Evolutionary conservation across 1,140 invertebrate genomes (phyloP), one percentile per base, ranked within the genome.

Genomic region (Dinoponera quadriceps): DNA sequence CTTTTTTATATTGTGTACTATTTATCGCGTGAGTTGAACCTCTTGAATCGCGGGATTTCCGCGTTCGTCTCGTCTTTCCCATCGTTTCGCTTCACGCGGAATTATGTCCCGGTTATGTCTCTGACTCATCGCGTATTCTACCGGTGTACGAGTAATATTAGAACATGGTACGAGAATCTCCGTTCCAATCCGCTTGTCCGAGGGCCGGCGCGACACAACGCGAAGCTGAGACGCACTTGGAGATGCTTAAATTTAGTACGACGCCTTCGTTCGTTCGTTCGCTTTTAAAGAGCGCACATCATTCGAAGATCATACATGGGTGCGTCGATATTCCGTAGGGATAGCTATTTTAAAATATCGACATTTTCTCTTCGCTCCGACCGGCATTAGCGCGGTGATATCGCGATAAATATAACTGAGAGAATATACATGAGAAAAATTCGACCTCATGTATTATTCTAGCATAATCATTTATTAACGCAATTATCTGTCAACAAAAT

Each of bases 141-240:
- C 82, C 63, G 60, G 80, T 59, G 22, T 75, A 51, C 62, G 82
- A 88, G 86, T 91, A 90, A 91, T 91, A 91, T 91, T 91, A 91
- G 90, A 91, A 88, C 89, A 66, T 51, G 55, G 27, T 68, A 66
- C 20, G n/a, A 82, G 85, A 83, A 65, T 80, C 60, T 62, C 27
- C 38, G 14, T 33, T 75, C 11, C 38, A 33, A 51, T 65, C 44
- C 14, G 57, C 59, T 75, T 55, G 38, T 48, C 51, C 27, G 1
- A 65, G 38, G 33, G 73, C 29, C 25, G 27, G 49, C 33, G 55
- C 72, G 38, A 62, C 25, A 62, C 25, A 25, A 62, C 22, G 16
- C 22, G 11, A 44, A 9, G 59, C 59, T 16, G 16, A 73, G 51
- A 11, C 22, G 57, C 44, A 22, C 14, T 71, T 55, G 2, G 14